Evolutionary conservation across 2,888 invertebrate genomes (phyloP), one percentile per base, ranked within the genome.

Genomic region (Anoplius nigerrimus): DNA sequence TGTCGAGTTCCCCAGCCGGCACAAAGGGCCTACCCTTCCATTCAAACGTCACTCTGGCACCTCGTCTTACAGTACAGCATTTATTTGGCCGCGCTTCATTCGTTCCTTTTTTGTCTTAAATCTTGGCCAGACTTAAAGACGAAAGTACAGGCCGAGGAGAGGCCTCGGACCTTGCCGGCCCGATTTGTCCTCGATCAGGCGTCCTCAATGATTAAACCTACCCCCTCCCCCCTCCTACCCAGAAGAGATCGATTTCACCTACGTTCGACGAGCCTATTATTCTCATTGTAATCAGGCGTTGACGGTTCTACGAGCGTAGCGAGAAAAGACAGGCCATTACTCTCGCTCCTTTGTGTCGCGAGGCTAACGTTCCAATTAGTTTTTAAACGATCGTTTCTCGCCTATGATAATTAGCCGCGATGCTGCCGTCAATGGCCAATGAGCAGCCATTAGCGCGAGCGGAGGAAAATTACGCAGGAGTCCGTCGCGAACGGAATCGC

Each of bases 11-110:
- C 82, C 79, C 65, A 74, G 79, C 74, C 76, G 74, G 75, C 65
- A 83, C 81, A 84, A 84, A 84, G 78, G 84, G 74, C 75, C 82
- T 83, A 80, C 83, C 81, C 83, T 82, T 84, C 87, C 84, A 88
- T 88, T 88, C 87, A 88, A 86, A 88, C 84, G 88, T 88, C 88
- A 88, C 85, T 88, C 88, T 84, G 82, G 87, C 88, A 88, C 88
- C 88, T 88, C 84, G 85, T 82, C 84, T 86, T 83, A 79, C 81
- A 74, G 74, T 72, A 66, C 62, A 79, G 82, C 84, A 75, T 76
- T 81, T 79, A 81, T 83, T 84, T 81, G 70, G 67, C n/a, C 76
- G 76, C 80, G 71, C 80, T 81, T 79, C 76, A 65, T 77, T 79
- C 80, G 69, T 73, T 74, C 70, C 77, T 76, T 81, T 72, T 82